Evolutionary conservation across 2,113 vertebrate species (phyloP).

Genomic region (Corythornis cristatus): DNA sequence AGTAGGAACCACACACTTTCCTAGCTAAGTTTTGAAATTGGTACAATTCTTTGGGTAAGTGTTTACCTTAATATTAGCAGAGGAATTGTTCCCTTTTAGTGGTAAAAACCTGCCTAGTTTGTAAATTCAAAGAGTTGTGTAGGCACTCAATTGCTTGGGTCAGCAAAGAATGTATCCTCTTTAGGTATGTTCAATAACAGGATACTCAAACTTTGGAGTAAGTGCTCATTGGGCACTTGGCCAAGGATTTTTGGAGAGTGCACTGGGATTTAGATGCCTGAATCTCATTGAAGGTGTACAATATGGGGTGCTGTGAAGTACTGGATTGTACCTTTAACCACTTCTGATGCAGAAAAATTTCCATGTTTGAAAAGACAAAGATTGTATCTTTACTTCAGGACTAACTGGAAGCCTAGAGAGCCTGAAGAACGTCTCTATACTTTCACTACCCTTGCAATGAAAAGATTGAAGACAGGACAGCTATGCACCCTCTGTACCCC

Average conservation of each 20-base stretch:
- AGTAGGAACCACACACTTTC: not conserved
- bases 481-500: not conserved
- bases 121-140: not conserved
- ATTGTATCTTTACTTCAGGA: not conserved
- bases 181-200: constrained; percentile 24
- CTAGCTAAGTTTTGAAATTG: not conserved
- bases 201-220: constrained; percentile 8
- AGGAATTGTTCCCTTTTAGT: not conserved
- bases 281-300: not conserved
- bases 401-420: not conserved
- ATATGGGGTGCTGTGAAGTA: not conserved
- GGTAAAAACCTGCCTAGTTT: not conserved
- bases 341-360: not conserved
- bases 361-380: not conserved
- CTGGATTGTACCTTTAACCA: not conserved
- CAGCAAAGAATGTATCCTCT: not conserved
- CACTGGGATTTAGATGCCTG: not conserved
- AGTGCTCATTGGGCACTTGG: constrained; percentile 21
- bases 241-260: constrained; percentile 22
- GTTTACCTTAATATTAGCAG: not conserved
- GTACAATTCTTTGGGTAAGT: not conserved
- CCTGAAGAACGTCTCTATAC: not conserved
- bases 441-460: not conserved
- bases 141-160: not conserved
- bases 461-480: not conserved